Base-by-base conservation (phyloP, 2,113 vertebrate genomes). In the Hyla sarda region DNA sequence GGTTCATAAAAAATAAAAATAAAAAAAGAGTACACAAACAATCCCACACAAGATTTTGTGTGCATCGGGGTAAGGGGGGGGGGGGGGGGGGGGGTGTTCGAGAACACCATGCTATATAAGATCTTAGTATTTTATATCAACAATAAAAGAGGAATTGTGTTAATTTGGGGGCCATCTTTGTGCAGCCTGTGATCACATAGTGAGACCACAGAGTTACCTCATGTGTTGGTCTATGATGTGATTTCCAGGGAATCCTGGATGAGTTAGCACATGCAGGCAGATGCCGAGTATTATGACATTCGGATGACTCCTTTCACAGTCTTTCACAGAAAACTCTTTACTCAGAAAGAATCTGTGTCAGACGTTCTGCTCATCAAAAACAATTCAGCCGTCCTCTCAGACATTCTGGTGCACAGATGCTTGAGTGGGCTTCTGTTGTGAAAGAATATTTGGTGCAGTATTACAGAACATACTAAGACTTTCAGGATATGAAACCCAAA, bases 401-500 rank as follows among this genome's bases (percentile, higher is more conserved):
- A 87, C 85, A 87, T 87, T 82, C 78, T 74, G 85, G 34, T 82
- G 77, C 78, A 62, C 77, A 82, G 85, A 86, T 87, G 85, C 85
- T 74, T 50, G 78, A 87, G 85, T 86, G 85, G 85, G 85, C 69
- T 87, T 82, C 84, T 81, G 84, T 86, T 82, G 76, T 86, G 65
- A 86, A 86, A 86, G 77, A 73, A 86, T 86, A 86, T 82, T 87
- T 87, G 78, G 78, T 82, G 78, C 77, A 25, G 77, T 62, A 82
- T 87, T 82, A 87, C 77, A 86, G 85, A 87, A 87, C 77, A 87
- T 73, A 86, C 52, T 54, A 82, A 87, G 85, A 74, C 85, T 87
- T 82, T 74, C 67, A 82, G 67, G 77, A 58, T 87, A 82, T 79
- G 52, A 87, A 74, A 87, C 77, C 77, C 78, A 87, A 87, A 82